A percentile compares a stretch with the other conserved stretches of the same genome.
These are phyloP conservation scores for Dryocosmus kuriphilus DNA, from an alignment of 2,888 invertebrate genomes.

Conservation along the genomic window DNA sequence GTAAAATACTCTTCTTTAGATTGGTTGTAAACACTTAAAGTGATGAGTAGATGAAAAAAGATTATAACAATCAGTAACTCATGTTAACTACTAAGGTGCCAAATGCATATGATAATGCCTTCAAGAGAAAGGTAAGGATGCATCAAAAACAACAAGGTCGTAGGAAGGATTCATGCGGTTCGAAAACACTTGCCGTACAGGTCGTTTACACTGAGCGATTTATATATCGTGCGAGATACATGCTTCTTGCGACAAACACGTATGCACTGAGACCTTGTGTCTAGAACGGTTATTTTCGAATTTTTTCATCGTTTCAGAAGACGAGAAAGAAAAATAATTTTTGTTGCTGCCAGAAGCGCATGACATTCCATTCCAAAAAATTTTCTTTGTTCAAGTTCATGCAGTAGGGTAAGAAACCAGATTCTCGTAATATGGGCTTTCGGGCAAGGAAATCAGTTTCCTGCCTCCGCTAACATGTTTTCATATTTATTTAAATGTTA, in stretches of 20 bases:
- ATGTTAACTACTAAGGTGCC: conserved; percentile 6
- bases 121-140: conserved; percentile 39
- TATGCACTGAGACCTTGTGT: conserved; percentile 41
- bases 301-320: conserved; percentile 30
- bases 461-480: background rate
- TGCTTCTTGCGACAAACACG: conserved; percentile 42
- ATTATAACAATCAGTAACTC: background rate
- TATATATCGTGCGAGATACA: background rate
- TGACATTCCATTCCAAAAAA: background rate
- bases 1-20: background rate
- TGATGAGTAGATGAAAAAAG: background rate
- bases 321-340: conserved; percentile 45
- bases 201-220: conserved; percentile 57
- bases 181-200: conserved; percentile 51
- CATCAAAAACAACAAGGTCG: conserved; percentile 56
- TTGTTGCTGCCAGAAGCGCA: background rate
- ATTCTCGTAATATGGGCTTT: background rate
- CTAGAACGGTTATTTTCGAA: conserved; percentile 55
- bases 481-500: background rate
- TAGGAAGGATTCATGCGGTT: conserved; percentile 52
- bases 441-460: background rate
- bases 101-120: background rate
- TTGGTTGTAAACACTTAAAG: background rate
- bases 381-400: conserved; percentile 15
- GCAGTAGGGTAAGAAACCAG: background rate